These are phyloP conservation scores for Drosophila neocordata DNA, from an alignment of 1,140 invertebrate genomes.

Conservation along the genomic window DNA sequence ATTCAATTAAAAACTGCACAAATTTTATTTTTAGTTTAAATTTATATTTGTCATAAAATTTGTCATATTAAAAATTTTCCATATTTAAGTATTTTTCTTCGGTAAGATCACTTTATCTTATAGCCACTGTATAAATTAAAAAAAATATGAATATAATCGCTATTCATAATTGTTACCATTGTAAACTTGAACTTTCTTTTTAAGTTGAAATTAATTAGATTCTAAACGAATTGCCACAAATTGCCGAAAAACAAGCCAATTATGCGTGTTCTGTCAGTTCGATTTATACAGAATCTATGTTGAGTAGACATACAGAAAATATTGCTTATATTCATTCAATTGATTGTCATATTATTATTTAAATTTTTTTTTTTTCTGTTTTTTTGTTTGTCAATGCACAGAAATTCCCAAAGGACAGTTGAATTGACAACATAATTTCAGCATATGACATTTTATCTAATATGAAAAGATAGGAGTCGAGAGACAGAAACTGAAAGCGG, in stretches of 20 bases:
- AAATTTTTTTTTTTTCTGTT: slow-evolving; percentile 46
- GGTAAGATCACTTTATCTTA: no score
- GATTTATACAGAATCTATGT: not conserved
- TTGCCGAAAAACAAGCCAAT: slow-evolving; percentile 4
- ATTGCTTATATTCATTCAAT: not conserved
- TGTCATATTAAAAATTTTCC: no score
- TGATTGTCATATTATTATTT: slow-evolving; percentile 42
- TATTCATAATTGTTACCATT: no score
- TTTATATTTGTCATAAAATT: no score
- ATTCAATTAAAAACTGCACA: no score
- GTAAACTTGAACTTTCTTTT: not conserved
- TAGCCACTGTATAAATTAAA: no score
- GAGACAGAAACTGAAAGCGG: not conserved
- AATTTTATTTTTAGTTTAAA: no score
- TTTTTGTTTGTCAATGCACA: slow-evolving; percentile 28
- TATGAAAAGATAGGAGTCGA: slow-evolving; percentile 46
- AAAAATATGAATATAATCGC: no score
- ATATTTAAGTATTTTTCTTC: no score
- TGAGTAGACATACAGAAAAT: not conserved
- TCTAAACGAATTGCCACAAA: not conserved
- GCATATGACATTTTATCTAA: slow-evolving; percentile 71
- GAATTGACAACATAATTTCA: slow-evolving; percentile 76
- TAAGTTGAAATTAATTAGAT: not conserved
- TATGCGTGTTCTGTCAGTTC: not conserved
- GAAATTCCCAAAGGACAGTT: slow-evolving; percentile 51